phyloP scores from a whole-genome alignment of 2,888 invertebrate genomes.

The Salpingus planirostris region DNA sequence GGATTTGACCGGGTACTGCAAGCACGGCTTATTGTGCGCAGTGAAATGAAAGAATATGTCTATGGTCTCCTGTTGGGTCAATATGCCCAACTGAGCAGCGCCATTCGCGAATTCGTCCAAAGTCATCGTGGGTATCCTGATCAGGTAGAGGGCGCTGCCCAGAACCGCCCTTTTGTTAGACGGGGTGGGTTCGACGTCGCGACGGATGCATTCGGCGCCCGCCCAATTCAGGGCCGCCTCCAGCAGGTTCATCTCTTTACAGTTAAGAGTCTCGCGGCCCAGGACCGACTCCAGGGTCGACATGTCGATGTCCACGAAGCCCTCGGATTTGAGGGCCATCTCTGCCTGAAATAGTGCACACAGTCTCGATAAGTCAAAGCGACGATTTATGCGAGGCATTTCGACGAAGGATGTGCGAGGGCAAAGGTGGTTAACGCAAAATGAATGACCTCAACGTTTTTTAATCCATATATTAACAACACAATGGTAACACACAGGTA shows the following conservation, averaged over 20 bases:
- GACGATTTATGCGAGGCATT: neutral
- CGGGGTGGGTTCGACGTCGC: slow-evolving; percentile 72
- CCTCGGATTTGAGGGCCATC: slow-evolving; percentile 91
- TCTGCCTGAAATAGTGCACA: slow-evolving; percentile 60
- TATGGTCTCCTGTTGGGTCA: slow-evolving; percentile 88
- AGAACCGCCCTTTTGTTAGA: slow-evolving; percentile 70
- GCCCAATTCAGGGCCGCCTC: slow-evolving; percentile 93
- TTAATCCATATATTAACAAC: slow-evolving; percentile 41
- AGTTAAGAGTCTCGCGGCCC: slow-evolving; percentile 87
- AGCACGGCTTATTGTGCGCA: slow-evolving; percentile 73
- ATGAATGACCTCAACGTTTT: slow-evolving; percentile 20
- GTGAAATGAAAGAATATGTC: slow-evolving; percentile 94
- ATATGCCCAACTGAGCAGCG: slow-evolving; percentile 85
- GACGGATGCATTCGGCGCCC: slow-evolving; percentile 76
- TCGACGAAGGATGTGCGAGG: slow-evolving; percentile 5
- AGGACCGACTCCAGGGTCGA: slow-evolving; percentile 87
- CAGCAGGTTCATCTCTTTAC: slow-evolving; percentile 84
- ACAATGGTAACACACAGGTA: slow-evolving; percentile 32
- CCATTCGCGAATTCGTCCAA: slow-evolving; percentile 92
- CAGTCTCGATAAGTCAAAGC: neutral
- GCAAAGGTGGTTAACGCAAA: slow-evolving; percentile 6
- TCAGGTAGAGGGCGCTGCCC: slow-evolving; percentile 72
- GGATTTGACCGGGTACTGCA: slow-evolving; percentile 74
- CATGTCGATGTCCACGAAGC: slow-evolving; percentile 92
- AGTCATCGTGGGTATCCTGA: slow-evolving; percentile 90